Evolutionary conservation across 2,888 invertebrate genomes (phyloP), one percentile per base, ranked within the genome.

Genomic region (Aphodius granarius): DNA sequence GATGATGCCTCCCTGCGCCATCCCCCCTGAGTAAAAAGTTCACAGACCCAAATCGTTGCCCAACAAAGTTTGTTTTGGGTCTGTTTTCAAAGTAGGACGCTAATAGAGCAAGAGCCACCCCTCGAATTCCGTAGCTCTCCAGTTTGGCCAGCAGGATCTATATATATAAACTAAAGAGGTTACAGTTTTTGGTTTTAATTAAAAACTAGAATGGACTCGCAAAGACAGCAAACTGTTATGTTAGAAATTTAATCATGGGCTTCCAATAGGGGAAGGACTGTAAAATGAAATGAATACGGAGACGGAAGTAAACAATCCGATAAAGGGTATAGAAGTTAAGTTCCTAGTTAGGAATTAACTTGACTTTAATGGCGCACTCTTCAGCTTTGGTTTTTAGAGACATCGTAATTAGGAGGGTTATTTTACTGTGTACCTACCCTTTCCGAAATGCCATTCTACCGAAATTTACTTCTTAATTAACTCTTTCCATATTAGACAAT

Each of bases 321-420:
- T 43, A 43, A 72, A 72, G 75, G 65, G 72, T 63, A 75, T 75
- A 75, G 72, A 75, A 75, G 75, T 66, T 63, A 66, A 75, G 66
- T 71, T n/a, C n/a, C n/a, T n/a, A 75, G 72, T 23, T 75, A 75
- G 72, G 66, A 75, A 75, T 75, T 72, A 72, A 75, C 66, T 75
- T 75, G 75, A 75, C 75, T 75, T 75, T 75, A 75, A 75, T 72
- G 72, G 75, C 15, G 20, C 72, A 72, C 72, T 72, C 62, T 66
- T 75, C 66, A 75, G 74, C 72, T 75, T 75, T 72, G 75, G 66
- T 75, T n/a, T n/a, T 75, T 75, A 72, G 72, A 66, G 63, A 43
- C 62, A 18, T 63, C 22, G 75, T 75, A 75, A 75, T 75, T 75
- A 75, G 72, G 63, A 72, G 72, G 72, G 66, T 43, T n/a, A n/a